A percentile compares a stretch with the other conserved stretches of the same genome.
Conservation (phyloP, 2,113 vertebrate genomes). For the Aptenodytes forsteri region DNA sequence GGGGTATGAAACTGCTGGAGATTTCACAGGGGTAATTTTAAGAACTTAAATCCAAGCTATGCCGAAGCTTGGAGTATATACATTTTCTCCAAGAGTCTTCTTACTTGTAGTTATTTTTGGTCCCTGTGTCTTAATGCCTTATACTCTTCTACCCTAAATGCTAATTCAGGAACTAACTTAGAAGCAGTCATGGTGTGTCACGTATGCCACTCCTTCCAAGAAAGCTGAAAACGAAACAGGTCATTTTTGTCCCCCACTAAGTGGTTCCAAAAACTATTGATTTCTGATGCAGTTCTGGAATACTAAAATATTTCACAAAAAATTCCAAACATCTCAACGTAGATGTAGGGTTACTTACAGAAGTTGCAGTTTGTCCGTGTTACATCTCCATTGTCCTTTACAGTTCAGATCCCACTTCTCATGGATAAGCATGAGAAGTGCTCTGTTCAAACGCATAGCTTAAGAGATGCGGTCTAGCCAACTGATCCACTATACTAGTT, state of each 20-base stretch:
- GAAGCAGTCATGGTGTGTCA: not conserved
- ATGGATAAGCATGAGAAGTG: not conserved
- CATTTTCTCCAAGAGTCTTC: not conserved
- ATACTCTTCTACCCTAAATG: not conserved
- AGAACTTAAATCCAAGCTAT: not conserved
- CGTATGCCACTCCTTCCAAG: not conserved
- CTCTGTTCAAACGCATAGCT: not conserved
- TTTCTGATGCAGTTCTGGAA: not conserved
- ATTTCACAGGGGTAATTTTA: not conserved
- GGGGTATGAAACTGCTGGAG: not conserved
- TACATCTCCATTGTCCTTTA: not conserved
- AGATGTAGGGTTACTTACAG: not conserved
- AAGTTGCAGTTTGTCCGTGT: not conserved
- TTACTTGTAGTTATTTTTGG: not conserved
- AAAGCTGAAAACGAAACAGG: not conserved
- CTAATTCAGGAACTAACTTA: not conserved
- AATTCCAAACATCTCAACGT: not conserved
- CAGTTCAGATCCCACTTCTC: not conserved
- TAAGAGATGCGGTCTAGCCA: not conserved
- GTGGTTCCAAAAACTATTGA: not conserved
- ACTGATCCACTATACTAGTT: rapidly evolving
- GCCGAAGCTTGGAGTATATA: not conserved
- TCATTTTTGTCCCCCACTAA: not conserved
- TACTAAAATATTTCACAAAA: not conserved
- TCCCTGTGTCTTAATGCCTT: not conserved